Base-by-base conservation (phyloP, 2,797 vertebrate genomes). In the Gymnothorax javanicus region DNA sequence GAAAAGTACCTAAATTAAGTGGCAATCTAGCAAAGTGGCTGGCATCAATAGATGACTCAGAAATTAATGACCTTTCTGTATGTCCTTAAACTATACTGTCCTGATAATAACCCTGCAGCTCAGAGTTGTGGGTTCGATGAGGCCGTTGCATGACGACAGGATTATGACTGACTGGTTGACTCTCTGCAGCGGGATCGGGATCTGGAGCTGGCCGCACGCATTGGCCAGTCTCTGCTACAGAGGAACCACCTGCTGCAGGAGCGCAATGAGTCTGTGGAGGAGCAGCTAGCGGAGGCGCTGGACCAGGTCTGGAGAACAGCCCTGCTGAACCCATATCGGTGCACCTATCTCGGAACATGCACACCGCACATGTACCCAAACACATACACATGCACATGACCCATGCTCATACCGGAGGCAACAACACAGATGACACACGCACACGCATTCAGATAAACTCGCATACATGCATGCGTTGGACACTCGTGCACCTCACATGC, bases 151-250 rank as follows among this genome's bases (percentile, higher is more conserved):
- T 73, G 27, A 73, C 20, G 75, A 87, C 58, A 23, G 7, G 54
- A 7, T 57, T 81, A 27, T 50, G 12, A 7, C 11, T 64, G n/a
- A 7, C 4, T 64, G 58, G 62, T 0, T 43, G 58, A 69, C 43
- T 52, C 5, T 88, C 0, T 60, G 89, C 95, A 99, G 99, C 96
- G 97, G 81, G 98, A 99, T 93, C 96, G 97, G 86, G 98, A 99
- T 93, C 93, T 99, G 94, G 99, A 99, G 92, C 93, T 99, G 86
- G 98, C 99, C 0, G 99, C 99, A 79, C 97, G 98, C 59, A 99
- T 99, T 88, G 99, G 99, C 58, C 98, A 99, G 94, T 98, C 99
- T 0, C 97, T 99, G 27, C 94, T 99, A 83, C 98, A 98, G 91
- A 95, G 98, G 88, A 99, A 99, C 91, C 97, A 98, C 85, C 93